A percentile compares a stretch with the other conserved stretches of the same genome.
These are phyloP conservation scores for Alauda arvensis DNA, from an alignment of 2,797 vertebrate species.

Conservation along the genomic window DNA sequence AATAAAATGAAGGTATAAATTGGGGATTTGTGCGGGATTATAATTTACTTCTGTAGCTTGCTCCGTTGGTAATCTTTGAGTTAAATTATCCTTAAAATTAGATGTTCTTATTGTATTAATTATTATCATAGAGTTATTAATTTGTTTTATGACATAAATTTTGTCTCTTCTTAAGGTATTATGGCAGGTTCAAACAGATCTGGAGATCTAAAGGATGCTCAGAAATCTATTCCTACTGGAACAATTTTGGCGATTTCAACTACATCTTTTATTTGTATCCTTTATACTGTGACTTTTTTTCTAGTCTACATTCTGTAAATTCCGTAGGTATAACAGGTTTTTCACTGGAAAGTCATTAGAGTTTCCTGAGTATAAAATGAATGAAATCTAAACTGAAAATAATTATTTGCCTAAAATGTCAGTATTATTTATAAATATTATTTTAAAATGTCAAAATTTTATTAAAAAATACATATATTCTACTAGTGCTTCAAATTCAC, in stretches of 20 bases:
- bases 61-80: background rate
- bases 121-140: background rate
- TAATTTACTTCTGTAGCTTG: background rate
- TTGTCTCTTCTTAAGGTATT: slow-evolving; percentile 78
- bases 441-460: background rate
- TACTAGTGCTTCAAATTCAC: background rate
- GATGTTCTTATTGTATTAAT: background rate
- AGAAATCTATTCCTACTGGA: slow-evolving; percentile 92
- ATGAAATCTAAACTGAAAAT: background rate
- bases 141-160: slow-evolving; percentile 32
- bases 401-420: background rate
- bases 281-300: slow-evolving; percentile 22
- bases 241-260: slow-evolving; percentile 93
- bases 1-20: background rate
- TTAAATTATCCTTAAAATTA: background rate
- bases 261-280: slow-evolving; percentile 95
- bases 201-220: slow-evolving; percentile 90
- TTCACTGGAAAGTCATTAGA: background rate
- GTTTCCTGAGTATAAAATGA: background rate
- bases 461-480: background rate
- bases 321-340: background rate
- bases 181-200: slow-evolving; percentile 97
- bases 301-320: background rate
- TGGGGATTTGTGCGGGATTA: background rate
- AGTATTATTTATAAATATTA: background rate